phyloP scores from a whole-genome alignment of 2,113 vertebrate genomes.

The Fukomys damarensis region DNA sequence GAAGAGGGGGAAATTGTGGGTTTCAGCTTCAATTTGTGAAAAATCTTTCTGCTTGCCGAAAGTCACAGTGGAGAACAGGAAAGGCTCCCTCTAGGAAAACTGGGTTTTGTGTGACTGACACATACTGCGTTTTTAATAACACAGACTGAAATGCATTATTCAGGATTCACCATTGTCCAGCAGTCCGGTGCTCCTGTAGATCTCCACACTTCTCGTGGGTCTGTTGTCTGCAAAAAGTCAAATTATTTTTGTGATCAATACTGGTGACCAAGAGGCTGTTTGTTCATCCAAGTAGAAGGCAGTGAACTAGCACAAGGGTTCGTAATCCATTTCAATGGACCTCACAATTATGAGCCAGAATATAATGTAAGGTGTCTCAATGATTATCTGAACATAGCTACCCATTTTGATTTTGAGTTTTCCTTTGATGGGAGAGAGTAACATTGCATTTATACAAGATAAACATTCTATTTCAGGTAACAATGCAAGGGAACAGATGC shows the following conservation, averaged over 20 bases:
- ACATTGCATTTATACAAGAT: background rate
- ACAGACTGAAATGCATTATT: constrained; percentile 77
- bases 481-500: background rate
- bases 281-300: background rate
- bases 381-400: constrained; percentile 14
- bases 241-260: constrained; percentile 50
- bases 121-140: constrained; percentile 80
- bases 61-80: constrained; percentile 48
- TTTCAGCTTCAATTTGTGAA: constrained; percentile 65
- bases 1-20: background rate
- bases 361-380: background rate
- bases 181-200: constrained; percentile 40
- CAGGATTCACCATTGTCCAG: constrained; percentile 73
- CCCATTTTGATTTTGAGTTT: constrained; percentile 54
- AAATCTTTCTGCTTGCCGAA: constrained; percentile 16
- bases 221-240: constrained; percentile 48
- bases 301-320: background rate
- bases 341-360: background rate
- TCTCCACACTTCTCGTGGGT: background rate
- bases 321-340: constrained; percentile 9
- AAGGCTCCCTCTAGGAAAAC: constrained; percentile 47
- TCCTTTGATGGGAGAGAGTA: constrained; percentile 22
- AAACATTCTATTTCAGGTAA: background rate
- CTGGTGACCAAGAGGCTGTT: background rate
- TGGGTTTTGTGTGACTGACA: constrained; percentile 74